Conservation (phyloP, 2,888 invertebrate species). For the Limnephilus auricula region DNA sequence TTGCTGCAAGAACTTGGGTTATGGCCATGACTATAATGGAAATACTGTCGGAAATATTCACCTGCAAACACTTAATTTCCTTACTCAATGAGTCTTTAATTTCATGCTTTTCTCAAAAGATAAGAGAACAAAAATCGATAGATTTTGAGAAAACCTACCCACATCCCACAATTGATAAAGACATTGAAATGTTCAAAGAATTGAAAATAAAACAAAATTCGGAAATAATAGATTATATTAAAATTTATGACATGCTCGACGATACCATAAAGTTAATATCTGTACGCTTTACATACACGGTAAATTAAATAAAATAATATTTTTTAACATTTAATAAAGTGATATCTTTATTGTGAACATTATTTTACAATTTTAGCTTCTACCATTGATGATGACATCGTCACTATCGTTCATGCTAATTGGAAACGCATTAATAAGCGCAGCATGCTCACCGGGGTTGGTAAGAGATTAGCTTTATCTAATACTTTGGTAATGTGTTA, state of each 20-base stretch:
- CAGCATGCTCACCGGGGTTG: too few species aligned
- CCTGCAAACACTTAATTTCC: not conserved
- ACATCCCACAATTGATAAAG: not conserved
- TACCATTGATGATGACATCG: too few species aligned
- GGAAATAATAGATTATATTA: not conserved
- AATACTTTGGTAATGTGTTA: too few species aligned
- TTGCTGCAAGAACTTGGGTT: not conserved
- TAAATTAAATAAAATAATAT: too few species aligned
- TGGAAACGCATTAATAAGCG: too few species aligned
- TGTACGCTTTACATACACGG: not conserved
- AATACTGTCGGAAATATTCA: not conserved
- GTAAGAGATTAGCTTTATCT: too few species aligned
- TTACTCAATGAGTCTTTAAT: not conserved
- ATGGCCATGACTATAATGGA: not conserved
- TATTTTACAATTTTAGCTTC: too few species aligned
- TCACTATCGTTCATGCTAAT: too few species aligned
- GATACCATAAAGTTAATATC: constrained; percentile 8
- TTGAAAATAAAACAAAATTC: too few species aligned
- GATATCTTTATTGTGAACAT: too few species aligned
- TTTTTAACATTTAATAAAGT: too few species aligned
- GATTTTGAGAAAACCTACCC: not conserved
- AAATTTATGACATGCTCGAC: not conserved
- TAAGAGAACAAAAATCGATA: not conserved
- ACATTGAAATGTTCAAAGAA: not conserved
- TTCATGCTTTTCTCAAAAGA: not conserved